Base-by-base conservation (phyloP, 2,113 vertebrate species). In the Sporophila hypoxantha region DNA sequence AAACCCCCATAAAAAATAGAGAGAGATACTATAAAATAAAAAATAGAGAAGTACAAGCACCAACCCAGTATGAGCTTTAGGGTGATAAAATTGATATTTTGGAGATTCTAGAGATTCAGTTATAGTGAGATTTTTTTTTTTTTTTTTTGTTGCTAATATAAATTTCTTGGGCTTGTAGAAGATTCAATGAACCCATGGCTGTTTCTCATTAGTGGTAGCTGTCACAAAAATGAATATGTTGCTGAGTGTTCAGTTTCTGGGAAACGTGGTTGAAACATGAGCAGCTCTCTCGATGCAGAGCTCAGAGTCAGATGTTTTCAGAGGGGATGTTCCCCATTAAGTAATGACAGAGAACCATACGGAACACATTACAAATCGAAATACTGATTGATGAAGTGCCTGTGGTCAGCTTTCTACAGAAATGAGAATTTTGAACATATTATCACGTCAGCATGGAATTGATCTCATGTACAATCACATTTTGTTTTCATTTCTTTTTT, bases 321-420 rank as follows among this genome's bases (percentile, higher is more conserved):
- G 95, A 95, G 90, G 94, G 92, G 91, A 95, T 96, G 95, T 95
- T 96, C 94, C 79, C 91, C 91, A 94, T 96, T 96, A 96, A 94
- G 94, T 95, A 94, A 94, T 92, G 94, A 95, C 91, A 93, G 95
- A 94, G 88, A 92, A 81, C 92, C 96, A 96, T 96, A 95, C 30
- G 94, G 96, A 96, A 95, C 82, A 71, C 87, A 95, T 96, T 96
- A 96, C 94, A 91, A 96, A 94, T 95, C 59, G 78, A 95, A 96
- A 94, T 92, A 78, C 94, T 95, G 94, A 96, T 96, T 96, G 96
- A 96, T 96, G 95, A 96, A 96, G 94, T 96, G 96, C 94, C 94
- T 96, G 94, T 96, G 94, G 95, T 95, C 92, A 94, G 91, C 93
- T 96, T 94, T 96, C 96, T 95, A 93, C 94, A 96, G 94, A 95